Evolutionary conservation across 2,113 vertebrate species (phyloP), one percentile per base, ranked within the genome.

Genomic region (Chaetorhynchus papuensis): DNA sequence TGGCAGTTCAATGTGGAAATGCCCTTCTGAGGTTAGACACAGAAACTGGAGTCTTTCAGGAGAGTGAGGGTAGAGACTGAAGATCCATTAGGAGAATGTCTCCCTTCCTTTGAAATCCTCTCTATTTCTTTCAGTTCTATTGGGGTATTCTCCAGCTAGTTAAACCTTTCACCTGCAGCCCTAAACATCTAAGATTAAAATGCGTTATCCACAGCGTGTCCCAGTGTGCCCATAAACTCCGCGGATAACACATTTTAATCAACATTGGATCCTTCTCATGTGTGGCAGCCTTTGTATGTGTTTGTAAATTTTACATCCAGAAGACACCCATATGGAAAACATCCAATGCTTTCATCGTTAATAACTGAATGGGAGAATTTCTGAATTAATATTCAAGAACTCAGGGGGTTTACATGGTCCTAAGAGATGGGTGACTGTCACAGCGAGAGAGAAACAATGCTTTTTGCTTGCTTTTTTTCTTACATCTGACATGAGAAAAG

Each of bases 401-500:
- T 72, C 6, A 3, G 33, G 63, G 35, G 20, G 3, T 42, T 74
- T 56, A 7, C 24, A 24, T 12, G 35, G 44, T 56, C 56, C 30
- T 47, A 35, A 56, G 20, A 49, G 28, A 10, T 15, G 27, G 5
- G 18, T 59, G 39, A 26, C 31, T 45, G 10, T 35, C 37, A 31
- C 23, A 76, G 31, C 23, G 52, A 44, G 35, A 89, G 26, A 50
- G 24, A 66, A 82, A 27, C 7, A 47, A 30, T 0, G 2, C 3
- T 41, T n/a, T 42, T 72, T 50, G 3, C 13, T 78, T 54, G 15
- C 13, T 71, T 83, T 59, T 75, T 30, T 59, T 71, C 57, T 70
- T 35, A 21, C 0, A 2, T 2, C 3, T 30, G 19, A 47, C 22
- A 18, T 28, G 42, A 60, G 56, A 53, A 54, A 39, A 41, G 10